Conservation (phyloP, 2,888 invertebrate genomes). For the Drosophila pseudotakahashii region DNA sequence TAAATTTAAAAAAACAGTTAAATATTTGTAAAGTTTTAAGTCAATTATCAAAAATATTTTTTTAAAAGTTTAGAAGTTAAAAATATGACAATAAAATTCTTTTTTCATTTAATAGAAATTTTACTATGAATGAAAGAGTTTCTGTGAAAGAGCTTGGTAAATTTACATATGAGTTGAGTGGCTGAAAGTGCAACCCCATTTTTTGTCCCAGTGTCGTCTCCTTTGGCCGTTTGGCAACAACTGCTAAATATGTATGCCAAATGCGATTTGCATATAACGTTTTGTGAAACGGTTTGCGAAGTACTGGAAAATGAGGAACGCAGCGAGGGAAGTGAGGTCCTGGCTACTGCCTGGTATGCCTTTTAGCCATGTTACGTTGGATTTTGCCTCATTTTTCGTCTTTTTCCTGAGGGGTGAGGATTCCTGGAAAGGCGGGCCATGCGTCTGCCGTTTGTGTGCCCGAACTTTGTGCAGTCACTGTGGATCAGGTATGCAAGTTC, state of each 20-base stretch:
- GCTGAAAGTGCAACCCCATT: background rate
- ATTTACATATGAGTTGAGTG: background rate
- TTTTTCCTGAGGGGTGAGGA: conserved; percentile 8
- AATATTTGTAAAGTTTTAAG: no score
- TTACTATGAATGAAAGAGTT: background rate
- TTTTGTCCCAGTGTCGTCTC: conserved; percentile 18
- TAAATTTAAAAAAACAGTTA: no score
- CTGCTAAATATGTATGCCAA: conserved; percentile 75
- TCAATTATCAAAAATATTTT: no score
- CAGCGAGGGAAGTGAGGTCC: background rate
- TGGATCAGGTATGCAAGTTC: conserved; percentile 50
- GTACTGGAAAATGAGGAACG: conserved; percentile 23
- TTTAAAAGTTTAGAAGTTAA: no score
- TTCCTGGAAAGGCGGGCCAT: conserved; percentile 19
- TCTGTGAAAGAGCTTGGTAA: background rate
- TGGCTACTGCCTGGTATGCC: conserved; percentile 61
- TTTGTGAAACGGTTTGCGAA: conserved; percentile 43
- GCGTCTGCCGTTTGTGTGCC: conserved; percentile 21
- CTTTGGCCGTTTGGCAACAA: conserved; percentile 52
- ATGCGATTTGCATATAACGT: conserved; percentile 78
- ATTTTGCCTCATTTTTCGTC: conserved; percentile 37
- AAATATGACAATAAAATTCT: no score
- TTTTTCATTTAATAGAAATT: background rate
- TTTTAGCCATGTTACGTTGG: conserved; percentile 60
- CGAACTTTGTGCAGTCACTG: conserved; percentile 47